These are phyloP conservation scores for Drosophila sturtevanti DNA, from an alignment of 1,140 invertebrate genomes.

Conservation along the genomic window DNA sequence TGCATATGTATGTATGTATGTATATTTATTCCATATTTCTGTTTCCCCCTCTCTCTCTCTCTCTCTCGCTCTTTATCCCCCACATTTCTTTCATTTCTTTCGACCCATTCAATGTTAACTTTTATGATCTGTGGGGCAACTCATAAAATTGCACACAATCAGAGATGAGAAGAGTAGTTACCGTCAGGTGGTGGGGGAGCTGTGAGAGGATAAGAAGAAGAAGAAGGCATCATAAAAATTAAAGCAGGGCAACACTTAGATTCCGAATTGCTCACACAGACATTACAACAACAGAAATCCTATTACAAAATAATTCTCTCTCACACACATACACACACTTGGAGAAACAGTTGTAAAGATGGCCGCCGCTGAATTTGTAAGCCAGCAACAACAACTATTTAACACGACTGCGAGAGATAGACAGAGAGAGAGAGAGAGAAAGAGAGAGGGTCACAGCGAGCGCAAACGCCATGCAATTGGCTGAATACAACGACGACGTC, in stretches of 20 bases:
- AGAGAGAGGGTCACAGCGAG: conserved; percentile 22
- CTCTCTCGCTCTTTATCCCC: too few species aligned
- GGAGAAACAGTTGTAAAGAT: conserved; percentile 71
- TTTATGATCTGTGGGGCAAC: conserved; percentile 28
- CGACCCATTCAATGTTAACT: conserved; percentile 10
- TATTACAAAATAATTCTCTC: conserved; percentile 67
- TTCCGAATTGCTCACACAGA: conserved; percentile 1
- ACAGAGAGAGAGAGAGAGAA: conserved; percentile 1
- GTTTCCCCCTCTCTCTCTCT: too few species aligned
- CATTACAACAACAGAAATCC: conserved; percentile 42
- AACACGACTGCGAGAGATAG: conserved; percentile 11
- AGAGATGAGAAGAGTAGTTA: conserved; percentile 9
- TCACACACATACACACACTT: conserved; percentile 20
- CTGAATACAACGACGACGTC: conserved; percentile 64
- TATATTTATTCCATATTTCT: neutral
- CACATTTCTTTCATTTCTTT: neutral
- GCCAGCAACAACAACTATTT: conserved; percentile 27
- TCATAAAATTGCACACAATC: conserved; percentile 8
- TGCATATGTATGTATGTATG: neutral
- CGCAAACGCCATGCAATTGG: conserved; percentile 63
- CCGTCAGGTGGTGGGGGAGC: neutral
- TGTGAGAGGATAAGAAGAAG: too few species aligned
- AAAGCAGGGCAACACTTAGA: conserved; percentile 68
- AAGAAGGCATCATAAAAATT: conserved; percentile 69
- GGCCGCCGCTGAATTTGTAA: conserved; percentile 78